A percentile compares a stretch with the other conserved stretches of the same genome.
phyloP scores from a whole-genome alignment of 2,888 invertebrate species.

The Ectemnius continuus region DNA sequence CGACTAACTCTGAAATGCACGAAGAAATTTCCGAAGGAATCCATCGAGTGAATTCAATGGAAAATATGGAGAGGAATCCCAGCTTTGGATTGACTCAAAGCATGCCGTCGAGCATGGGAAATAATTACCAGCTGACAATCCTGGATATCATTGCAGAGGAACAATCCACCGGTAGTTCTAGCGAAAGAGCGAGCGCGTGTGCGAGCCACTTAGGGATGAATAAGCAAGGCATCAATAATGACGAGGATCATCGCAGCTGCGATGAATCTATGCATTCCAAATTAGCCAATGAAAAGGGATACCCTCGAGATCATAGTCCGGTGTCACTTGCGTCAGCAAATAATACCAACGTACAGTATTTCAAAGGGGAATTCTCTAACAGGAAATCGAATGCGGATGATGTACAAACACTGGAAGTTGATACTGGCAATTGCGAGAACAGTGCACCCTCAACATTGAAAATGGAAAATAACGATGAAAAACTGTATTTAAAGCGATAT shows the following conservation, averaged over 20 bases:
- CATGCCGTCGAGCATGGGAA: slow-evolving; percentile 4
- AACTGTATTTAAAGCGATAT: too few relatives aligned
- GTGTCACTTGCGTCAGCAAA: too few relatives aligned
- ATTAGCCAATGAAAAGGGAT: too few relatives aligned
- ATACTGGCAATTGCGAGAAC: too few relatives aligned
- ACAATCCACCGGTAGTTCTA: slow-evolving; percentile 62
- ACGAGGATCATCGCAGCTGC: neutral
- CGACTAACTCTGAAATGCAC: slow-evolving; percentile 53
- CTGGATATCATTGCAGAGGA: slow-evolving; percentile 70
- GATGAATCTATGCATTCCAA: neutral
- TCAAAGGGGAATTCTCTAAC: too few relatives aligned
- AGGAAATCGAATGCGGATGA: too few relatives aligned
- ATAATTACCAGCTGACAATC: slow-evolving; percentile 57
- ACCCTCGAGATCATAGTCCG: too few relatives aligned
- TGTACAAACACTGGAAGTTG: too few relatives aligned
- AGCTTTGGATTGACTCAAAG: neutral
- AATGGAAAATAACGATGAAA: too few relatives aligned
- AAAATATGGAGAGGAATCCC: slow-evolving; percentile 34
- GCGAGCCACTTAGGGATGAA: neutral
- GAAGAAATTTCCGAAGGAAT: slow-evolving; percentile 37
- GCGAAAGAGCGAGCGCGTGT: slow-evolving; percentile 44
- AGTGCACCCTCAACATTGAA: too few relatives aligned
- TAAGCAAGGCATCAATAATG: neutral
- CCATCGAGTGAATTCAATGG: slow-evolving; percentile 51
- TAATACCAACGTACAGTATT: too few relatives aligned